Evolutionary conservation across 2,888 invertebrate genomes (phyloP), one percentile per base, ranked within the genome.

Genomic region (Matsumyia berberina): DNA sequence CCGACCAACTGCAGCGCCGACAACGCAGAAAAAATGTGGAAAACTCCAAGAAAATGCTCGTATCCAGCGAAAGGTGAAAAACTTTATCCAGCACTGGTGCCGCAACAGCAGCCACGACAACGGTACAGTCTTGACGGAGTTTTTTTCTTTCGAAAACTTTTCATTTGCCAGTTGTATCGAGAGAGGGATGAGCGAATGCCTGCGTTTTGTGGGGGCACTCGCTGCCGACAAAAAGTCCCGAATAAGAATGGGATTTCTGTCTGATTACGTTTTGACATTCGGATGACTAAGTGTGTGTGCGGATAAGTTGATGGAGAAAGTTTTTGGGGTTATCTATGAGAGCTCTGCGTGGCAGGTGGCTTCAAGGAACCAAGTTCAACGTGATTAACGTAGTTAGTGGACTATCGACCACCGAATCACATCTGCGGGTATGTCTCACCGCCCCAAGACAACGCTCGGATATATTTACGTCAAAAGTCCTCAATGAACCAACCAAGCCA

Each of bases 61-160:
- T n/a, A 51, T 60, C 60, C 19, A 17, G 35, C 31, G 29, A 60
- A 72, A 72, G 60, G 60, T 72, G 72, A 9, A 72, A 72, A 72
- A 72, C 60, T 72, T 72, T 60, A 51, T 72, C 60, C 46, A n/a
- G 19, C 7, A 37, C 12, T 49, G 37, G 57, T 69, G 57, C 12
- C 35, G 58, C 57, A 58, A 15, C 70, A 49, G 53, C 24, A 37
- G 60, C n/a, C 8, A 24, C 42, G 6, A 51, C 37, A 33, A 17
- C 9, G 46, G 9, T 8, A 46, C 29, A 15, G 44, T 9, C 60
- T 60, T 58, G 39, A 31, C 7, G 55, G 37, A 19, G 24, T 39
- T 12, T 33, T 35, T 46, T 44, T 44, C 46, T 57, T 57, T 19
- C 11, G 8, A 15, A 57, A 57, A 57, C 35, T 57, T 57, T 57